phyloP scores from a whole-genome alignment of 2,113 vertebrate genomes.

The Pandion haliaetus region DNA sequence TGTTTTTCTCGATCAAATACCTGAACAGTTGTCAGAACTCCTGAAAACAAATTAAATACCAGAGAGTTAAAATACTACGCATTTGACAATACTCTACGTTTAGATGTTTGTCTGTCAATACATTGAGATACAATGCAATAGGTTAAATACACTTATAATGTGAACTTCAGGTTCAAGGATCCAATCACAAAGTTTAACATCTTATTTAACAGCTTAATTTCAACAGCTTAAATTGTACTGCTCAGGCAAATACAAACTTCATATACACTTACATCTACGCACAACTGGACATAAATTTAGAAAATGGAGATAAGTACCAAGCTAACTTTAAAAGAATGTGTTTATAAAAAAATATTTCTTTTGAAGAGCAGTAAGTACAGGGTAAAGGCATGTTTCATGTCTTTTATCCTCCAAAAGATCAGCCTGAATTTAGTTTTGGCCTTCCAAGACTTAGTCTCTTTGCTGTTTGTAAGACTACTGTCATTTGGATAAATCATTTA shows the following conservation, averaged over 20 bases:
- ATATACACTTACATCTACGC: background rate
- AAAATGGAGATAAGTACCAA: background rate
- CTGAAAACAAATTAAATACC: conserved; percentile 60
- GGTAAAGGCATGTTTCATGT: background rate
- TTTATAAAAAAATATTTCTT: background rate
- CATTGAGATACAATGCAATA: background rate
- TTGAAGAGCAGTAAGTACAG: background rate
- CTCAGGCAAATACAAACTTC: background rate
- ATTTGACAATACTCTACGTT: background rate
- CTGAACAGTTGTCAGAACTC: conserved; percentile 80
- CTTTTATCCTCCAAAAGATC: background rate
- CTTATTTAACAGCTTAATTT: too few species aligned
- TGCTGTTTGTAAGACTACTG: background rate
- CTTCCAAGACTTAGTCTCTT: background rate
- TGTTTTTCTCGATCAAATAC: conserved; percentile 89
- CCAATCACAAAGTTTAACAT: background rate
- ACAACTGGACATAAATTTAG: background rate
- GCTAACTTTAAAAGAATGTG: background rate
- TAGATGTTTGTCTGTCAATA: background rate
- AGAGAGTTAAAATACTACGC: background rate
- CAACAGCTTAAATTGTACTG: background rate
- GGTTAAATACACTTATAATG: background rate
- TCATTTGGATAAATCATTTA: background rate
- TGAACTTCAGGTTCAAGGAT: background rate
- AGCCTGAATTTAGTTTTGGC: background rate